These are phyloP conservation scores for Axis porcinus DNA, from an alignment of 2,113 vertebrate genomes.

Conservation along the genomic window DNA sequence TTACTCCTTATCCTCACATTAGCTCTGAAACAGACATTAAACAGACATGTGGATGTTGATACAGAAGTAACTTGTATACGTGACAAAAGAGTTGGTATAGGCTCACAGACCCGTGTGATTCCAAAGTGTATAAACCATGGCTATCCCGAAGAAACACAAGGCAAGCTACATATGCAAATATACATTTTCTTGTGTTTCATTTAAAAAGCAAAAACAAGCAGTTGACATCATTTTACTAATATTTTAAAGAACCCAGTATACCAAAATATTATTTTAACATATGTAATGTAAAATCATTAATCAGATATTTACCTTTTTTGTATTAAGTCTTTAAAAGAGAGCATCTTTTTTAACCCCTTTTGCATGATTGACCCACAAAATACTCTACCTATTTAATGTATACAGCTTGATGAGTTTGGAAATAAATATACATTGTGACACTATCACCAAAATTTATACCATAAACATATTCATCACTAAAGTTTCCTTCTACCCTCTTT, in stretches of 20 bases:
- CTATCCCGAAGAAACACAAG: not conserved
- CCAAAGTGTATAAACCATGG: no score
- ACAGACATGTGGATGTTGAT: not conserved
- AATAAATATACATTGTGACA: not conserved
- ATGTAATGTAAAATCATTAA: not conserved
- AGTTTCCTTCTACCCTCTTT: not conserved
- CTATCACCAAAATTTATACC: not conserved
- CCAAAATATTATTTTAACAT: not conserved
- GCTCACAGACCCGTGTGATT: fast-evolving
- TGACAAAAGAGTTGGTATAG: not conserved
- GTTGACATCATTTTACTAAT: not conserved
- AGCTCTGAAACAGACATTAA: not conserved
- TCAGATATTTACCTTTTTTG: not conserved
- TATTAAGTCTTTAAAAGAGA: not conserved
- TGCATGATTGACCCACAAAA: not conserved
- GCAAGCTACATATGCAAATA: not conserved
- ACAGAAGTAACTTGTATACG: not conserved
- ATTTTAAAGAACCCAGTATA: not conserved
- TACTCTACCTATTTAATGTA: not conserved
- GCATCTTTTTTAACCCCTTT: not conserved
- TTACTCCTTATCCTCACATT: not conserved
- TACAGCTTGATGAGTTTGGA: not conserved
- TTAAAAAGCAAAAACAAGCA: not conserved
- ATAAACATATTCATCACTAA: not conserved
- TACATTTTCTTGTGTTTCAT: not conserved